These are phyloP conservation scores for Calypte anna DNA, from an alignment of 2,113 vertebrate genomes.

Conservation along the genomic window DNA sequence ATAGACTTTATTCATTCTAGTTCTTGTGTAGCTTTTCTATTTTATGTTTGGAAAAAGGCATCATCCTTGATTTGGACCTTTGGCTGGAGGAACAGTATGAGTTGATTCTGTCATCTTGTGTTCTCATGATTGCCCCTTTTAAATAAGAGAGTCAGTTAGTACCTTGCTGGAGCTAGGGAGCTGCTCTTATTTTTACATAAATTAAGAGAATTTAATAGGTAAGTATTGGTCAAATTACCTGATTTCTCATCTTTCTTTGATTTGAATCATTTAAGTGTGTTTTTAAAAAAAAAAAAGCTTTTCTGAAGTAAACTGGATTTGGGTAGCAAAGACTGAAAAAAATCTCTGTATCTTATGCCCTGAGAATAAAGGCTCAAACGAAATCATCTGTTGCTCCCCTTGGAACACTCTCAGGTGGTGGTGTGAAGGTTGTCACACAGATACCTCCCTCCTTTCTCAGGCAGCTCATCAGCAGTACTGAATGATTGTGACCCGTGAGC, in stretches of 20 bases:
- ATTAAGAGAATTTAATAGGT: neutral
- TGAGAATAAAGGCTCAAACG: neutral
- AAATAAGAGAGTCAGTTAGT: neutral
- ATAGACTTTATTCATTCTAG: neutral
- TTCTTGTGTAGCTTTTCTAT: neutral
- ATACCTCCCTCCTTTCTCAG: neutral
- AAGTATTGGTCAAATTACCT: constrained; percentile 26
- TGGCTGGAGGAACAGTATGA: neutral
- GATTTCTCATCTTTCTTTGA: neutral
- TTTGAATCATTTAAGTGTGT: neutral
- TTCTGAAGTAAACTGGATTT: neutral
- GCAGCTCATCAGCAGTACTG: neutral
- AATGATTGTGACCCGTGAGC: neutral
- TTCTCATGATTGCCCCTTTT: neutral
- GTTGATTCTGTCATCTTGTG: neutral
- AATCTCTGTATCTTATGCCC: neutral
- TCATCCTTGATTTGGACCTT: neutral
- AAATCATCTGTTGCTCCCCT: neutral
- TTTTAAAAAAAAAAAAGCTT: neutral
- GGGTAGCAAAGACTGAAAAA: neutral
- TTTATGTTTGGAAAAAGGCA: neutral
- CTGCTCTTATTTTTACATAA: neutral
- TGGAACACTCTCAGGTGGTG: fast-evolving
- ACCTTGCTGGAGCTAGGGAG: neutral
- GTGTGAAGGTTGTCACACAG: neutral